phyloP scores from a whole-genome alignment of 1,140 invertebrate genomes.

The Branchinecta lynchi region DNA sequence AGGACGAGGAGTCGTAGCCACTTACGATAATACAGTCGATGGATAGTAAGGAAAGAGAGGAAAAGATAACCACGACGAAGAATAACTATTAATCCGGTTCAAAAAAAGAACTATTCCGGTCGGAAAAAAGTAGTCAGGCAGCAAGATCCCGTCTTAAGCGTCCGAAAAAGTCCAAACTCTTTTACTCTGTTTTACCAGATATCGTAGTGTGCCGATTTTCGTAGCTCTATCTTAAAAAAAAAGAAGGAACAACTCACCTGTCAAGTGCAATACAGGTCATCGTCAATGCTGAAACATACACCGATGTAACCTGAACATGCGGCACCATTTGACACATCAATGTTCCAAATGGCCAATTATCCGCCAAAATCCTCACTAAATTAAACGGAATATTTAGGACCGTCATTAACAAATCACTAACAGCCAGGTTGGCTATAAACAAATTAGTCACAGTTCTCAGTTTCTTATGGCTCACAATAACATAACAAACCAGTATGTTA shows the following conservation, averaged over 20 bases:
- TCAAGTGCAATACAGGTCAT: conserved; percentile 39
- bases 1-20: too few species aligned
- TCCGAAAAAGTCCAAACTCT: not conserved
- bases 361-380: conserved; percentile 26
- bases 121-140: not conserved
- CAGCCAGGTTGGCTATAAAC: conserved; percentile 29
- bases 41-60: too few species aligned
- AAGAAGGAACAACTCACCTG: not conserved
- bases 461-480: conserved; percentile 28
- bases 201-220: conserved; percentile 17
- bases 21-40: too few species aligned
- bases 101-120: too few species aligned
- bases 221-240: conserved; percentile 28
- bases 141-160: too few species aligned
- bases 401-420: conserved; percentile 30
- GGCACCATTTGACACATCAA: conserved; percentile 37
- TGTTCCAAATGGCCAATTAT: conserved; percentile 35
- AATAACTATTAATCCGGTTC: too few species aligned
- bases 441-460: conserved; percentile 30
- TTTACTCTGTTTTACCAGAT: not conserved
- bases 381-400: conserved; percentile 33
- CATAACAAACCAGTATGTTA: conserved; percentile 28
- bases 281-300: conserved; percentile 40
- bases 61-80: too few species aligned
- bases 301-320: conserved; percentile 35